Base-by-base conservation (phyloP, 2,888 invertebrate genomes). In the Apotomis capreana region DNA sequence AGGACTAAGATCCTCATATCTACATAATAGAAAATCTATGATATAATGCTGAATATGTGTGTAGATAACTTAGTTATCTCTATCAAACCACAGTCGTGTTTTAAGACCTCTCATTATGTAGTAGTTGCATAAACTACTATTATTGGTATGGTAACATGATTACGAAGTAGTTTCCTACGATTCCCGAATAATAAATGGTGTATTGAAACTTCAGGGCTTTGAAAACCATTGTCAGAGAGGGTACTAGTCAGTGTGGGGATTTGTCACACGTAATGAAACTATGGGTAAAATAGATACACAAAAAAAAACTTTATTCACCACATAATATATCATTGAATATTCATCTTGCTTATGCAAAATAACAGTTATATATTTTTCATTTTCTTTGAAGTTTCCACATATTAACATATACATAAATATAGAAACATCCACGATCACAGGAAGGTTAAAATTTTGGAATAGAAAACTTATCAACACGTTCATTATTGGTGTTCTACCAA, bases 361-460 rank as follows among this genome's bases (percentile, higher is more conserved):
- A 93, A 92, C 91, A 91, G 81, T 87, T 87, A 88, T 87, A 89
- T 83, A 85, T 82, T 77, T 80, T 85, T 84, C 82, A 87, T 87
- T 84, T 87, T 84, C 83, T 86, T 85, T 88, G 87, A 90, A 90
- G 89, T 88, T 87, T 79, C 85, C 89, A 90, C 86, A 84, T 90
- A 87, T 84, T 87, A 83, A 86, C 84, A 87, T 87, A 87, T 84
- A 76, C 82, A 37, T 72, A 72, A 61, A 72, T 87, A 87, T 88
- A 90, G 87, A 88, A 87, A 90, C 88, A 88, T 87, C 83, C 90
- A 93, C 92, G 81, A 90, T 90, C 92, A 92, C 91, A 91, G 92
- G 91, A 91, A 92, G 89, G 89, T 89, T 84, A 87, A 91, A 90
- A 89, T 84, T 86, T 88, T 86, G 89, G 91, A 89, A 92, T 91